These are phyloP conservation scores for Acrocyrtus sp. DNA, from an alignment of 2,888 invertebrate species.

Conservation along the genomic window DNA sequence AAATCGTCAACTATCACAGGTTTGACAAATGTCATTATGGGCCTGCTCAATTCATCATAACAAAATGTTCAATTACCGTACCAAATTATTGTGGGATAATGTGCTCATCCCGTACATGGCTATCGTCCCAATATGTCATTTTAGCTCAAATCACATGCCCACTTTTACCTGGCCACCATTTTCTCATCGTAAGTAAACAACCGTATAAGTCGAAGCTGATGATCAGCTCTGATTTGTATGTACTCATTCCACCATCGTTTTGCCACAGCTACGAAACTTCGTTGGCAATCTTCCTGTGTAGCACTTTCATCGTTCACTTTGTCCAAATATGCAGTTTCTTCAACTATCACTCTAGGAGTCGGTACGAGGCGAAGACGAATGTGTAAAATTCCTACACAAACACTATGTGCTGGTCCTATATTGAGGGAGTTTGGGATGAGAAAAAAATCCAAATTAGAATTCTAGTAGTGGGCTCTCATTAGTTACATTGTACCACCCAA, in stretches of 20 bases:
- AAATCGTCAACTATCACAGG: slow-evolving; percentile 33
- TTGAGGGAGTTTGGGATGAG: too few relatives aligned
- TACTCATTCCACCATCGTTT: slow-evolving; percentile 57
- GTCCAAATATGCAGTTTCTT: slow-evolving; percentile 39
- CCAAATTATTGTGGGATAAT: not conserved
- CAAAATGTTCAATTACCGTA: slow-evolving; percentile 11
- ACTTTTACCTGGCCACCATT: slow-evolving; percentile 44
- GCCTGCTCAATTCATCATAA: slow-evolving; percentile 28
- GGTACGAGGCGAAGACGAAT: slow-evolving; percentile 42
- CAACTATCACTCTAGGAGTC: slow-evolving; percentile 37
- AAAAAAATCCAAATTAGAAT: slow-evolving; percentile 12
- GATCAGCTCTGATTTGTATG: slow-evolving; percentile 50
- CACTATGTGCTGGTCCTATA: slow-evolving; percentile 44
- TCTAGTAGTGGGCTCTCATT: slow-evolving; percentile 23
- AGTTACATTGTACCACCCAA: slow-evolving; percentile 28
- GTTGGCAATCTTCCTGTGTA: slow-evolving; percentile 34
- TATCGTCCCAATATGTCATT: not conserved
- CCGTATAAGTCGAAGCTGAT: slow-evolving; percentile 50
- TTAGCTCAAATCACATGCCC: not conserved
- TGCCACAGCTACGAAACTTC: slow-evolving; percentile 35
- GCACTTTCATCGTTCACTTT: slow-evolving; percentile 43
- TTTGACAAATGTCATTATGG: slow-evolving; percentile 48
- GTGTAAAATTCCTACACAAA: slow-evolving; percentile 46
- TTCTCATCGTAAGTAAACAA: slow-evolving; percentile 58
- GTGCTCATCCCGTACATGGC: slow-evolving; percentile 3